These are phyloP conservation scores for Bufo bufo DNA, from an alignment of 2,113 vertebrate species.

Conservation along the genomic window DNA sequence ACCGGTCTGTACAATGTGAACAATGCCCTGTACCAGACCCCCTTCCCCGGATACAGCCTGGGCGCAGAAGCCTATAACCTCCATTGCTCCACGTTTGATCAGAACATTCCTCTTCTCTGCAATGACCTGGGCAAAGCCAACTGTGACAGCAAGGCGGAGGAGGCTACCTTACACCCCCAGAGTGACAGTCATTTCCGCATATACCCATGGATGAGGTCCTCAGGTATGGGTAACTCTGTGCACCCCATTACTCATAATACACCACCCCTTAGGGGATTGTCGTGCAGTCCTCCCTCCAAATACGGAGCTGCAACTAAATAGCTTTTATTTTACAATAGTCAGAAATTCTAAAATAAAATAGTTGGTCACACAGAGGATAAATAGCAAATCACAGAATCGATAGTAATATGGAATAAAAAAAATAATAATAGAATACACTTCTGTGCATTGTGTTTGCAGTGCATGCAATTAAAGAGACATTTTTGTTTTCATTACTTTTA, in stretches of 20 bases:
- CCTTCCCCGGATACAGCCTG: conserved; percentile 81
- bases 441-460: neutral
- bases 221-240: conserved; percentile 81
- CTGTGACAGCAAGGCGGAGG: conserved; percentile 81
- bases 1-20: conserved; percentile 88
- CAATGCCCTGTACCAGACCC: conserved; percentile 81
- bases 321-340: no score
- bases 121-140: conserved; percentile 81
- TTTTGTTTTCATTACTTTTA: neutral
- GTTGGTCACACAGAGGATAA: neutral
- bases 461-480: neutral
- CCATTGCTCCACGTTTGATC: conserved; percentile 85
- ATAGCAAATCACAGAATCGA: neutral
- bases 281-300: conserved; percentile 82
- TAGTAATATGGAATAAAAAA: neutral
- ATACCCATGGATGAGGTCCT: conserved; percentile 91
- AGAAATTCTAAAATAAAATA: neutral
- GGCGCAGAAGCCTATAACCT: conserved; percentile 82
- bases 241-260: conserved; percentile 67
- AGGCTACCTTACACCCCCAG: conserved; percentile 79
- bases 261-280: conserved; percentile 81
- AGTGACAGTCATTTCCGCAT: conserved; percentile 86
- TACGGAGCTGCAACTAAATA: no score
- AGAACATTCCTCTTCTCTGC: conserved; percentile 85
- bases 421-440: neutral